phyloP scores from a whole-genome alignment of 1,140 invertebrate species.

The Procambarus clarkii region DNA sequence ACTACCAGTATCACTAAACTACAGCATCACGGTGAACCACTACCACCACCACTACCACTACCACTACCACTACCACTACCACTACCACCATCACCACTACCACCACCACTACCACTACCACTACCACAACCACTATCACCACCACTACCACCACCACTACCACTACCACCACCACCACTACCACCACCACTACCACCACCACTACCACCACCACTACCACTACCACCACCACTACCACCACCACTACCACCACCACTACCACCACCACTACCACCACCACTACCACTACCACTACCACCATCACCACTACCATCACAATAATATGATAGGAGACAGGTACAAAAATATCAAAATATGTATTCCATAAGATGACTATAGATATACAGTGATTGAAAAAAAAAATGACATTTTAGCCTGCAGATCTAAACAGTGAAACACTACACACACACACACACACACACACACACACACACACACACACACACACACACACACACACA shows the following conservation, averaged over 20 bases:
- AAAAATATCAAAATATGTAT: background rate
- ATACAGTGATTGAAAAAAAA: background rate
- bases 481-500: constrained; percentile 3
- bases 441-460: too few species aligned
- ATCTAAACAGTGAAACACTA: too few species aligned
- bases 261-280: background rate
- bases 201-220: constrained; percentile 16
- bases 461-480: too few species aligned
- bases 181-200: constrained; percentile 13
- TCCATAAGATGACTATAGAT: background rate
- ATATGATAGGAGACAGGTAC: background rate
- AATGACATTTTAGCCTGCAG: background rate
- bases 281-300: constrained; percentile 5
- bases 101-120: background rate
- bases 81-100: constrained; percentile 11
- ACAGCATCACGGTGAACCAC: background rate
- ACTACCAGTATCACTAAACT: background rate
- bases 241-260: background rate
- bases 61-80: constrained; percentile 6
- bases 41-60: background rate
- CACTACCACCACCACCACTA: constrained; percentile 3
- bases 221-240: constrained; percentile 2
- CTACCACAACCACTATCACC: background rate
- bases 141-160: background rate
- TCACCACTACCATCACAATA: constrained; percentile 18